These are phyloP conservation scores for Aviceda subcristata DNA, from an alignment of 2,113 vertebrate species.

Conservation along the genomic window DNA sequence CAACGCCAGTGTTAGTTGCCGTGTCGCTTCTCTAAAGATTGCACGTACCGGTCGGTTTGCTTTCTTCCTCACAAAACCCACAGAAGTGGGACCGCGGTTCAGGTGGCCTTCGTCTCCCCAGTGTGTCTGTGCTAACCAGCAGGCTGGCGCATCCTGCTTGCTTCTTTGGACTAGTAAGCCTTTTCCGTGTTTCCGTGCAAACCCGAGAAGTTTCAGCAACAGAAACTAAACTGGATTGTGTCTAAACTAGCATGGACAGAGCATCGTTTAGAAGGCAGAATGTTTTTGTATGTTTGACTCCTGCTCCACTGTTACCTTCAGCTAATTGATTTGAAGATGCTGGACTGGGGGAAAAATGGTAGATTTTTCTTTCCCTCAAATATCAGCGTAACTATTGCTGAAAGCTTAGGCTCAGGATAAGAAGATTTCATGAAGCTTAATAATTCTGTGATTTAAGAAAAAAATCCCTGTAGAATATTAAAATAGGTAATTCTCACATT, in stretches of 20 bases:
- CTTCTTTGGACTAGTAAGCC: not conserved
- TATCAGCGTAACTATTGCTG: not conserved
- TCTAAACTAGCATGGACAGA: not conserved
- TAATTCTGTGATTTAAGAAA: not conserved
- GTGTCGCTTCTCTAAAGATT: not conserved
- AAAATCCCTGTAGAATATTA: not conserved
- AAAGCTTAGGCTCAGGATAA: not conserved
- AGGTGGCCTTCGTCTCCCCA: accelerated
- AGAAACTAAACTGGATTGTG: not conserved
- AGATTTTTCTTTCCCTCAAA: not conserved
- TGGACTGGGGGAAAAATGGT: not conserved
- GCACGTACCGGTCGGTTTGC: accelerated
- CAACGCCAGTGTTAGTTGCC: accelerated
- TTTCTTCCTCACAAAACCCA: not conserved
- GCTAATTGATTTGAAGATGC: not conserved
- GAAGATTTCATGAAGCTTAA: not conserved
- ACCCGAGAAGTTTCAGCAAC: not conserved
- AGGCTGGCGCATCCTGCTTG: accelerated
- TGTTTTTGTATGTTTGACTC: not conserved
- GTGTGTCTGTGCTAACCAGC: accelerated
- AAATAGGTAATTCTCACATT: not conserved
- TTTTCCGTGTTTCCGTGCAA: not conserved
- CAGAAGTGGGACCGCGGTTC: not conserved
- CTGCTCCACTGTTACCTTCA: not conserved
- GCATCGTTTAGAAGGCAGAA: not conserved